A percentile compares a stretch with the other conserved stretches of the same genome.
These are phyloP conservation scores for Chiloscyllium plagiosum DNA, from an alignment of 2,113 vertebrate species.

Conservation along the genomic window DNA sequence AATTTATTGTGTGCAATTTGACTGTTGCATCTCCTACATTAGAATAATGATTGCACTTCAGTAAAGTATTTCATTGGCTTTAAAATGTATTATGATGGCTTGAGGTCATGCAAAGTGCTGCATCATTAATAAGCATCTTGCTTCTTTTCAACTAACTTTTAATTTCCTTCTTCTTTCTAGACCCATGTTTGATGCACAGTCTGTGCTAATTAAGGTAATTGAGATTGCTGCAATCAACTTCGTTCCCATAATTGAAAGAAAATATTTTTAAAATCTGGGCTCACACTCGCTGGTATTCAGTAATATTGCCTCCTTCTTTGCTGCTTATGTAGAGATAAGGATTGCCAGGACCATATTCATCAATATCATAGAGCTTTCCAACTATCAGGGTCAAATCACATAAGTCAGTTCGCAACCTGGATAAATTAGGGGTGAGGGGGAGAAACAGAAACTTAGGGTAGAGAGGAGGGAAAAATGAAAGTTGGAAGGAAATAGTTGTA, in stretches of 20 bases:
- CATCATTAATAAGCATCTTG: background rate
- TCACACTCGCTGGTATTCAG: background rate
- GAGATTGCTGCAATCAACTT: background rate
- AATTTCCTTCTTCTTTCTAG: too few species aligned
- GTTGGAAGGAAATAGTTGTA: background rate
- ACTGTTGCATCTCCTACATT: background rate
- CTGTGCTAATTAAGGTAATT: background rate
- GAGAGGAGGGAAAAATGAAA: background rate
- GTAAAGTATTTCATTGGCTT: background rate
- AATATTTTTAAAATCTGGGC: background rate
- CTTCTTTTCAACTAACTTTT: background rate
- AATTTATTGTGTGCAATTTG: background rate
- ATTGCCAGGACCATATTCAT: background rate
- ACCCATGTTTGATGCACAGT: background rate
- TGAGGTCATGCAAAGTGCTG: background rate
- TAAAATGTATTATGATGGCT: background rate
- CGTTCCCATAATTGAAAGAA: background rate
- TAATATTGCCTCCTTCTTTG: background rate
- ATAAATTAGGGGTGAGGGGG: background rate
- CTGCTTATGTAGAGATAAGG: background rate
- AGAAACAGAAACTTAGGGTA: background rate
- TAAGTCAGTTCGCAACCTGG: background rate
- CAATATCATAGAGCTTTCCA: background rate
- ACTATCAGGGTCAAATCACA: background rate
- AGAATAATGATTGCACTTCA: background rate